These are phyloP conservation scores for Acleris sparsana DNA, from an alignment of 2,888 invertebrate genomes.

Conservation along the genomic window DNA sequence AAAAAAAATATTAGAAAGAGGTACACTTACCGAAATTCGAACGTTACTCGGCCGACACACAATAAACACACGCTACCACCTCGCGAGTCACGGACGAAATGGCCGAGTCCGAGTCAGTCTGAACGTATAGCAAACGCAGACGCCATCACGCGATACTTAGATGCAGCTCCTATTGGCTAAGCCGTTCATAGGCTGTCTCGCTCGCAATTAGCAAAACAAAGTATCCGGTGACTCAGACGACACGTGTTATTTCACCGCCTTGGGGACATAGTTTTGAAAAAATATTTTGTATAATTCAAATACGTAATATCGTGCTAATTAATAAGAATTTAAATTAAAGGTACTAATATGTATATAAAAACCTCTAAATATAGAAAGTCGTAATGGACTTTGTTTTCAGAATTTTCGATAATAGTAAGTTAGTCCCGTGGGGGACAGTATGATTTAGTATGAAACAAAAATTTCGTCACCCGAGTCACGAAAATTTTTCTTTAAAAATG, in stretches of 20 bases:
- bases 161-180: not conserved
- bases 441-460: not conserved
- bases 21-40: not conserved
- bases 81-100: not conserved
- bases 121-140: not conserved
- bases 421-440: no score
- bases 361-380: not conserved
- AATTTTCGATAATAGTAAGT: no score
- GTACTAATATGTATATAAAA: not conserved
- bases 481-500: no score
- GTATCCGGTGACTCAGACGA: not conserved
- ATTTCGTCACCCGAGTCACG: not conserved
- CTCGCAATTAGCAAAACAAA: not conserved
- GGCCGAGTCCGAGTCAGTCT: no score
- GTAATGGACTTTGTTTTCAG: not conserved
- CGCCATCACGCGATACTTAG: not conserved
- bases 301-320: not conserved
- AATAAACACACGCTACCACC: constrained; percentile 1
- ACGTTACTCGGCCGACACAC: not conserved
- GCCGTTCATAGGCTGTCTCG: not conserved
- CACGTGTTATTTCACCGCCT: not conserved
- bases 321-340: not conserved
- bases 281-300: not conserved
- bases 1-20: no score
- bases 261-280: not conserved